Evolutionary conservation across 2,113 vertebrate genomes (phyloP).

Genomic region (Nothoprocta pentlandii): DNA sequence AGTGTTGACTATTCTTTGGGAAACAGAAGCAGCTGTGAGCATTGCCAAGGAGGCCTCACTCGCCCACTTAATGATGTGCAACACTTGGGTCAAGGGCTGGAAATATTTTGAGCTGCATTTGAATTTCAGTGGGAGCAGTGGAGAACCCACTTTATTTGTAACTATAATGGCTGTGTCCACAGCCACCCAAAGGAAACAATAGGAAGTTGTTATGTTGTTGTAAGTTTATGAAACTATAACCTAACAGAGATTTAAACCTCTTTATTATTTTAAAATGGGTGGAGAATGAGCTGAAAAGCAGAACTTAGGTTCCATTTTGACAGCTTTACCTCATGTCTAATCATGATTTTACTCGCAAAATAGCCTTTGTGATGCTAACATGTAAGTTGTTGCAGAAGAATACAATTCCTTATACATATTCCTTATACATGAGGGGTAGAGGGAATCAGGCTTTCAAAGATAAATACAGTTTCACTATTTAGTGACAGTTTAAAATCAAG

Average conservation of each 20-base stretch:
- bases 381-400: not conserved
- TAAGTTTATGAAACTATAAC: not conserved
- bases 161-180: not conserved
- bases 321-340: not conserved
- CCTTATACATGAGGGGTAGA: not conserved
- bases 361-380: not conserved
- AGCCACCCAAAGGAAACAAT: not conserved
- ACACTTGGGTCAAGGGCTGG: not conserved
- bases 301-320: slow-evolving; percentile 6
- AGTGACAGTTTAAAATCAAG: not conserved
- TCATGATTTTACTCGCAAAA: not conserved
- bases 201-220: not conserved
- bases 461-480: not conserved
- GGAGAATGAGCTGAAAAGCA: not conserved
- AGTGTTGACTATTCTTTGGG: slow-evolving; percentile 46
- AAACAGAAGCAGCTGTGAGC: slow-evolving; percentile 22
- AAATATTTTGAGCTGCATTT: slow-evolving; percentile 11
- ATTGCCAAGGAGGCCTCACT: slow-evolving; percentile 7
- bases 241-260: not conserved
- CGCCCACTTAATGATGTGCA: slow-evolving; percentile 5
- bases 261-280: not conserved
- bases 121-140: not conserved
- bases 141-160: not conserved
- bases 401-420: not conserved
- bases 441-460: not conserved